Evolutionary conservation across 2,113 vertebrate species (phyloP), one percentile per base, ranked within the genome.

Genomic region (Oryzias melastigma): DNA sequence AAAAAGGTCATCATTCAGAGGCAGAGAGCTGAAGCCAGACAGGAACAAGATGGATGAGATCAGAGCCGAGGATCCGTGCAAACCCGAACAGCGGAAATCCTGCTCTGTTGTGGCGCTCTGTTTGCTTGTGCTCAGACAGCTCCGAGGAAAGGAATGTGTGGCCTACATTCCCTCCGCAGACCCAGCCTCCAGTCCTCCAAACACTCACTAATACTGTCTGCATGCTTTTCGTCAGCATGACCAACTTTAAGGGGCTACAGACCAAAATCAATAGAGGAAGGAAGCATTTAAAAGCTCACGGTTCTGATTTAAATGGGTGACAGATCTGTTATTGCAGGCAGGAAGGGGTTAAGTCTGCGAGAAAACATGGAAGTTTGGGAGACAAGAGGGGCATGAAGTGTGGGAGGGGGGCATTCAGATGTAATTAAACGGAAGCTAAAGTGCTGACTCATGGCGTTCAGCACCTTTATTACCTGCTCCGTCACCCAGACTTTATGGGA

Each of bases 391-490:
- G 56, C 44, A 52, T 22, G 5, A 52, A 22, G 3, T 19, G 52
- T 22, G 64, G 68, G 42, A 24, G 64, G 5, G 50, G 61, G 24
- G 81, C 70, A 83, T 85, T 87, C 77, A 81, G 80, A 85, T 90
- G 64, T 88, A 89, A 90, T 90, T 88, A 90, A 90, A 91, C 85
- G 78, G 77, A 86, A 73, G 76, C 84, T 87, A 84, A 88, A 91
- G 85, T 88, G 91, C 91, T 92, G 91, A 92, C 75, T 92, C 91
- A 92, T 85, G 76, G 82, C 81, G 53, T 87, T 84, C 75, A 70
- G 65, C 67, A 60, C 76, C 80, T 90, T 90, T 90, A 90, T 91
- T 90, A 89, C 84, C 82, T 84, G 82, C 80, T 82, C 88, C 67
- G 86, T 87, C 87, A 84, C 87, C 77, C 85, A 81, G 73, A 80